phyloP scores from a whole-genome alignment of 2,113 vertebrate genomes.

The Talpa occidentalis region DNA sequence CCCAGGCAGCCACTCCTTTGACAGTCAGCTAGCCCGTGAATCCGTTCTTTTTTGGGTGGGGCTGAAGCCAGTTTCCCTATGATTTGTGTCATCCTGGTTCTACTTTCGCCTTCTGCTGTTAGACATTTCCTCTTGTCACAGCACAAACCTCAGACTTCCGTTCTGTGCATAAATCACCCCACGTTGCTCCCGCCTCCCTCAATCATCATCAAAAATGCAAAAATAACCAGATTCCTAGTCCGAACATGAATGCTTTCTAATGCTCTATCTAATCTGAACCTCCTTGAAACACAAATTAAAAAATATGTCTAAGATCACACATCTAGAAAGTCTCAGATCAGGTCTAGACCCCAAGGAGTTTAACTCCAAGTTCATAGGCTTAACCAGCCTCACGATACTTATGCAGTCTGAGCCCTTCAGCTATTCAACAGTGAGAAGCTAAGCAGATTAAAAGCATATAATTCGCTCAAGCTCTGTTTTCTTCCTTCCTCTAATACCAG shows the following conservation, averaged over 20 bases:
- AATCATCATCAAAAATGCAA: constrained; percentile 30
- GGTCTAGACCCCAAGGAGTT: background rate
- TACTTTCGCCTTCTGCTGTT: constrained; percentile 7
- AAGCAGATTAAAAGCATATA: constrained; percentile 57
- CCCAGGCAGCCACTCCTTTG: background rate
- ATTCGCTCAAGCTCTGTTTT: background rate
- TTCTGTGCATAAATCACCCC: background rate
- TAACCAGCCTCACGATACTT: background rate
- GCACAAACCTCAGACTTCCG: constrained; percentile 21
- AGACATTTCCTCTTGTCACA: constrained; percentile 20
- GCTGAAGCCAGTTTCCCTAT: background rate
- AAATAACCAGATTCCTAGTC: constrained; percentile 39
- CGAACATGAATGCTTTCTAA: background rate
- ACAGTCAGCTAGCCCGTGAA: background rate
- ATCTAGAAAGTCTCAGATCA: background rate
- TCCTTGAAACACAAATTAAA: constrained; percentile 19
- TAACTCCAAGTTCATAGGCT: constrained; percentile 17
- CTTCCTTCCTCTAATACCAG: constrained; percentile 39
- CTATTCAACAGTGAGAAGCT: constrained; percentile 3
- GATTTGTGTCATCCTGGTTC: background rate
- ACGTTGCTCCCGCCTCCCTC: background rate
- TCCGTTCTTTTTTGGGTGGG: background rate
- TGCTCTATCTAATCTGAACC: background rate
- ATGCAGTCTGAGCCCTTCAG: background rate
- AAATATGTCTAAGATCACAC: constrained; percentile 22